These are phyloP conservation scores for Grammomys dolichurus DNA, from an alignment of 2,113 vertebrate genomes.

Conservation along the genomic window DNA sequence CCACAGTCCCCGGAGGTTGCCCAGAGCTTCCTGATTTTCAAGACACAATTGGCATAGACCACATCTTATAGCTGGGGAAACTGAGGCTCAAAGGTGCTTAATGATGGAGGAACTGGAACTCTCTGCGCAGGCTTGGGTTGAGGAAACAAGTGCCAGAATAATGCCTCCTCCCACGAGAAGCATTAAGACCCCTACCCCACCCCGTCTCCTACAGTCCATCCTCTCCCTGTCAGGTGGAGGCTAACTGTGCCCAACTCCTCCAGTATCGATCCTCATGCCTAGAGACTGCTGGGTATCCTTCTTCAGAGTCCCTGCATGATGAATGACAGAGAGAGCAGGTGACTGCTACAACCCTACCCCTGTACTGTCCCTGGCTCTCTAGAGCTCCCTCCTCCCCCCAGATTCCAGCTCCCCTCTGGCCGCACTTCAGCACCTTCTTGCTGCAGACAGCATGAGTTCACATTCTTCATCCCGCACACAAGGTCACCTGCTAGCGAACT, in stretches of 20 bases:
- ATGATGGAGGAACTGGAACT: background rate
- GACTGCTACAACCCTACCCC: background rate
- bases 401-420: background rate
- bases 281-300: background rate
- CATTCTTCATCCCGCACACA: background rate
- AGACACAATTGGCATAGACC: background rate
- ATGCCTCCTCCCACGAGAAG: accelerated
- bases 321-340: background rate
- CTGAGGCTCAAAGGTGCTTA: background rate
- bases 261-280: background rate
- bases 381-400: background rate
- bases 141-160: background rate
- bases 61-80: background rate
- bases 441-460: no score
- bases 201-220: background rate
- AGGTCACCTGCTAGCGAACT: background rate
- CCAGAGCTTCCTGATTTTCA: background rate
- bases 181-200: background rate
- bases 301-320: accelerated
- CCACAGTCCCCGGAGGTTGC: background rate
- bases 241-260: background rate
- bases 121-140: background rate
- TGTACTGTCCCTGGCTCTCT: accelerated
- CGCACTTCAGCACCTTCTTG: background rate
- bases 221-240: background rate